Conservation (phyloP, 1,140 invertebrate species). For the Venustaconcha ellipsiformis region DNA sequence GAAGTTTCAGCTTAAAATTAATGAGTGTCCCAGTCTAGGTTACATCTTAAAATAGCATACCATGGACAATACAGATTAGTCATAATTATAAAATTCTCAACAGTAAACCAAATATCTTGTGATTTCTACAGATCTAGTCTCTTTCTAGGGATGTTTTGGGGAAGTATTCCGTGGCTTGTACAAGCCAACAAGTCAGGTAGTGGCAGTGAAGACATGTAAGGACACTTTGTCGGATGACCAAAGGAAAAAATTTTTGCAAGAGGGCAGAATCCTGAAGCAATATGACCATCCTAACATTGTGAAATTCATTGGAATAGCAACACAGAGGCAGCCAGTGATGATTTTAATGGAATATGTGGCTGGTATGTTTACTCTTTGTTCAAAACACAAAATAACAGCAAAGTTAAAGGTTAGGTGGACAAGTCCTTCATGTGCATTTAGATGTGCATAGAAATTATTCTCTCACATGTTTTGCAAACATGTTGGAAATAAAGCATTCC, state of each 20-base stretch:
- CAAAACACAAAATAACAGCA: no score
- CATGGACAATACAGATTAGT: not conserved
- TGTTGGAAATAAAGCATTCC: no score
- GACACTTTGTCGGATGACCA: slow-evolving; percentile 92
- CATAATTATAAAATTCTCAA: not conserved
- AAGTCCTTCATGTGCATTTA: no score
- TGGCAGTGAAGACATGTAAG: slow-evolving; percentile 96
- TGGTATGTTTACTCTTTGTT: slow-evolving; percentile 72
- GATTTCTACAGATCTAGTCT: slow-evolving; percentile 5
- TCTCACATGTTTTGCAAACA: no score
- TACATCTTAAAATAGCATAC: not conserved
- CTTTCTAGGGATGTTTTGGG: slow-evolving; percentile 92
- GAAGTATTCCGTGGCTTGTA: slow-evolving; percentile 94
- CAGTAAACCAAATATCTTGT: not conserved
- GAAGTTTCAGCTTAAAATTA: not conserved
- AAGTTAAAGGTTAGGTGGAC: no score
- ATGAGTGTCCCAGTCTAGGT: not conserved
- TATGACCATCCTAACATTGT: slow-evolving; percentile 92
- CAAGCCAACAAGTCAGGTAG: slow-evolving; percentile 80
- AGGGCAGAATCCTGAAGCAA: slow-evolving; percentile 95
- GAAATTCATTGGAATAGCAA: slow-evolving; percentile 96
- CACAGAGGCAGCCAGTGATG: slow-evolving; percentile 98
- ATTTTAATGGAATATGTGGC: slow-evolving; percentile 98
- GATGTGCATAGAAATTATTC: no score
- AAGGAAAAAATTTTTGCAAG: slow-evolving; percentile 95